phyloP scores from a whole-genome alignment of 2,888 invertebrate genomes.

The Busseola fusca region DNA sequence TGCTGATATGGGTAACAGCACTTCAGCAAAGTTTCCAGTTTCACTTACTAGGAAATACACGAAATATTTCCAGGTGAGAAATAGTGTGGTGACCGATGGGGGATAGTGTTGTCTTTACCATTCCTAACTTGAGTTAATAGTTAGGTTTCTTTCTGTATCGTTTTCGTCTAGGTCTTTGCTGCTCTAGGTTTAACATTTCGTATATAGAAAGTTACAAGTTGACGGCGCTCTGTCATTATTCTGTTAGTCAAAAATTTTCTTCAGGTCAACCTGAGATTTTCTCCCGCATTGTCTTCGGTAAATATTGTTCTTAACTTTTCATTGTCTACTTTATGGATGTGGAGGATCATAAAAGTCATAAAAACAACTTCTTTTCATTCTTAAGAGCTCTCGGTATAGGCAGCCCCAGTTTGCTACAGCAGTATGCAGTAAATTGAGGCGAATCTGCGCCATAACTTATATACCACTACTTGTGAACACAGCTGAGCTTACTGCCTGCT shows the following conservation, averaged over 20 bases:
- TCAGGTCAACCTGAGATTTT: not conserved
- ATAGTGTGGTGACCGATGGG: not conserved
- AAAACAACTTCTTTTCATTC: not conserved
- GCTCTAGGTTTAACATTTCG: not conserved
- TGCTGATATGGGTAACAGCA: slow-evolving; percentile 14
- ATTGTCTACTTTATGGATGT: not conserved
- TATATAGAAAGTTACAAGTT: not conserved
- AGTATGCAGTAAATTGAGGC: not conserved
- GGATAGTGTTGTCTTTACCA: slow-evolving; percentile 23
- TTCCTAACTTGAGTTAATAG: slow-evolving; percentile 43
- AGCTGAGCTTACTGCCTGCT: not conserved
- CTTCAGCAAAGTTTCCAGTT: slow-evolving; percentile 41
- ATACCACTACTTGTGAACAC: slow-evolving; percentile 15
- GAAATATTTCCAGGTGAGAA: slow-evolving; percentile 42
- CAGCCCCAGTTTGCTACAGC: not conserved
- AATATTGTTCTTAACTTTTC: not conserved
- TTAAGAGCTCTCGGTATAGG: not conserved
- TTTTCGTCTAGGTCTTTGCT: slow-evolving; percentile 9
- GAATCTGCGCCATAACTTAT: slow-evolving; percentile 17
- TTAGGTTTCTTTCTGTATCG: slow-evolving; percentile 19
- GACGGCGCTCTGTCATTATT: not conserved
- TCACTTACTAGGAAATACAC: slow-evolving; percentile 40
- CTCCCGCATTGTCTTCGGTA: not conserved
- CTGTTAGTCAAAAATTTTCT: not conserved
- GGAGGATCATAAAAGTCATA: not conserved